Evolutionary conservation across 2,797 vertebrate species (phyloP).

Genomic region (Macrochelys suwanniensis): DNA sequence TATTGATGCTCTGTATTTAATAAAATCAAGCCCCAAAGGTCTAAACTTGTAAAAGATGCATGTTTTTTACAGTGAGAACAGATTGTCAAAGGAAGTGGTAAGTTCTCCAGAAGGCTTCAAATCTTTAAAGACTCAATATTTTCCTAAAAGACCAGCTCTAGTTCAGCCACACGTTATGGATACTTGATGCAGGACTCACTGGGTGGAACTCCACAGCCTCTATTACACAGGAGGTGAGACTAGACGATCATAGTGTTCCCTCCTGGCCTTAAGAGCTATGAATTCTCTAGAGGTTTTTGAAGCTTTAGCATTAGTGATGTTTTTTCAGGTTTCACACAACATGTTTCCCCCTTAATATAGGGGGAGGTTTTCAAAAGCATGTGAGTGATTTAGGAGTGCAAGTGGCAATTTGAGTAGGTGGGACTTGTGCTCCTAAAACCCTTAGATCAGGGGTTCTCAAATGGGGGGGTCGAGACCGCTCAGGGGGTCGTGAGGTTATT

Average conservation of each 20-base stretch:
- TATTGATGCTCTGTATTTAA: not conserved
- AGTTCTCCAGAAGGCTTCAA: not conserved
- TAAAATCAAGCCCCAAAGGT: fast-evolving
- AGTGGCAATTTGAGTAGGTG: not conserved
- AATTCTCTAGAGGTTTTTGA: not conserved
- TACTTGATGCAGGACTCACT: not conserved
- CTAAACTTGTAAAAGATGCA: constrained; percentile 29
- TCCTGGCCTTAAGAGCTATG: not conserved
- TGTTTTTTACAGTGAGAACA: constrained; percentile 42
- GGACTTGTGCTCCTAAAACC: not conserved
- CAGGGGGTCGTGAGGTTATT: too few species aligned
- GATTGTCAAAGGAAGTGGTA: constrained; percentile 6
- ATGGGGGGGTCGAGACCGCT: too few species aligned
- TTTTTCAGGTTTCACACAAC: not conserved
- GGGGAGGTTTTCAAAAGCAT: not conserved
- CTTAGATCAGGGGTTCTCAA: not conserved
- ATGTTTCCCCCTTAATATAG: not conserved
- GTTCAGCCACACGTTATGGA: not conserved
- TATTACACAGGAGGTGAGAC: not conserved
- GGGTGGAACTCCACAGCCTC: not conserved
- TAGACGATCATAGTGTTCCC: fast-evolving
- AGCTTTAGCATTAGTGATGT: not conserved
- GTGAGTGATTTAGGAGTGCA: not conserved
- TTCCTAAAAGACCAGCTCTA: not conserved
- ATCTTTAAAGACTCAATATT: constrained; percentile 15